These are phyloP conservation scores for Limnephilus auricula DNA, from an alignment of 2,888 invertebrate species.

Conservation along the genomic window DNA sequence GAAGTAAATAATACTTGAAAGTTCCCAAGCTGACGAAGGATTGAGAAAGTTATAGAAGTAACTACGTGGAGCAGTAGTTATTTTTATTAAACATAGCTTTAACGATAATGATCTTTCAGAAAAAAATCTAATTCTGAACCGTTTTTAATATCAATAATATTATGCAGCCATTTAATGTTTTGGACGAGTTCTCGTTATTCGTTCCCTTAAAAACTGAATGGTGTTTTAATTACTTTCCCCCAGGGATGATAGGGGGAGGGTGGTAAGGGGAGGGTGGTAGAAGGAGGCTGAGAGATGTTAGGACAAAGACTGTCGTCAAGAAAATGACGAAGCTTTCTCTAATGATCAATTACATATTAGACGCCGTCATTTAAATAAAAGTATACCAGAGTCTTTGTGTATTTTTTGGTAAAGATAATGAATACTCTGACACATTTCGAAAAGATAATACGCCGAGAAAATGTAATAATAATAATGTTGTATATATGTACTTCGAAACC, in stretches of 20 bases:
- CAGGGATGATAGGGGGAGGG: not conserved
- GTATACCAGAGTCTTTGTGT: not conserved
- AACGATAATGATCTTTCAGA: not conserved
- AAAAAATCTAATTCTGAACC: not conserved
- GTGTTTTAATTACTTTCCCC: not conserved
- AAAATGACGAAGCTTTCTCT: conserved; percentile 41
- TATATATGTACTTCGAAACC: not conserved
- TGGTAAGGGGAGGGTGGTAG: too few species aligned
- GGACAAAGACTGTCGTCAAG: conserved; percentile 45
- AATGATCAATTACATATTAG: conserved; percentile 51
- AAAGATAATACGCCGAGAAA: not conserved
- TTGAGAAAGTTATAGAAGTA: not conserved
- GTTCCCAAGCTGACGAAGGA: too few species aligned
- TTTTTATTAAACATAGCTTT: not conserved
- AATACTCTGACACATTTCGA: not conserved
- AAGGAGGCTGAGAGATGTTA: not conserved
- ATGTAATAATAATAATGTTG: not conserved
- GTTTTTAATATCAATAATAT: not conserved
- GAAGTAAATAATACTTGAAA: too few species aligned
- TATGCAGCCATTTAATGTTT: not conserved
- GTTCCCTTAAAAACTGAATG: not conserved
- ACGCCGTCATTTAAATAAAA: not conserved
- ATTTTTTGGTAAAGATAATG: not conserved
- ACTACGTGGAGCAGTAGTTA: not conserved
- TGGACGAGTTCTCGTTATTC: not conserved